A percentile compares a stretch with the other conserved stretches of the same genome.
phyloP scores from a whole-genome alignment of 2,797 vertebrate genomes.

The Pangasius djambal region DNA sequence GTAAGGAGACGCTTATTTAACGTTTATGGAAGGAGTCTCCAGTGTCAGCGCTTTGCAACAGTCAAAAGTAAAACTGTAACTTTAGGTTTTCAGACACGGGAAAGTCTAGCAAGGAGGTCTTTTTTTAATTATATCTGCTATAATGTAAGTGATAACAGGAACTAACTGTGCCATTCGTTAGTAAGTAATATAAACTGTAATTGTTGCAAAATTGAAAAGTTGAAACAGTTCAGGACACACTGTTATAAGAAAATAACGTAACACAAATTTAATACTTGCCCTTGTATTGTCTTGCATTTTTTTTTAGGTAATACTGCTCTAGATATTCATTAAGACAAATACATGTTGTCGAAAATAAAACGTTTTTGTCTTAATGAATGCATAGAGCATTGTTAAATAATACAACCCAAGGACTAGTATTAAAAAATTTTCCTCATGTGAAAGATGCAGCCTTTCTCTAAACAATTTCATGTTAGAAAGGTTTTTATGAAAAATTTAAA shows the following conservation, averaged over 20 bases:
- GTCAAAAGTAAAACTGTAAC: no score
- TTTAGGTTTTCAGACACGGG: no score
- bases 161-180: not conserved
- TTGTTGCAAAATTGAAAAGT: not conserved
- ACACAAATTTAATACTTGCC: not conserved
- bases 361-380: not conserved
- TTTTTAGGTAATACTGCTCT: not conserved
- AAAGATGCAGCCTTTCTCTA: not conserved
- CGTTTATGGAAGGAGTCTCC: not conserved
- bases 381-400: not conserved
- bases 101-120: not conserved
- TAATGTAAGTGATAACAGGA: not conserved
- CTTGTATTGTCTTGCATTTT: not conserved
- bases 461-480: not conserved
- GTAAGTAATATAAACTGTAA: not conserved
- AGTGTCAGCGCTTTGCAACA: no score
- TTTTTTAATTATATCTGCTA: not conserved
- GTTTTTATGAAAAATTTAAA: not conserved
- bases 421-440: not conserved
- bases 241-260: not conserved
- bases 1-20: not conserved
- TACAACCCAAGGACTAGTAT: not conserved
- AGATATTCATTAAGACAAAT: not conserved
- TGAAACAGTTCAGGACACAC: not conserved
- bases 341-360: not conserved